phyloP scores from a whole-genome alignment of 2,113 vertebrate species.

The Nibea albiflora region DNA sequence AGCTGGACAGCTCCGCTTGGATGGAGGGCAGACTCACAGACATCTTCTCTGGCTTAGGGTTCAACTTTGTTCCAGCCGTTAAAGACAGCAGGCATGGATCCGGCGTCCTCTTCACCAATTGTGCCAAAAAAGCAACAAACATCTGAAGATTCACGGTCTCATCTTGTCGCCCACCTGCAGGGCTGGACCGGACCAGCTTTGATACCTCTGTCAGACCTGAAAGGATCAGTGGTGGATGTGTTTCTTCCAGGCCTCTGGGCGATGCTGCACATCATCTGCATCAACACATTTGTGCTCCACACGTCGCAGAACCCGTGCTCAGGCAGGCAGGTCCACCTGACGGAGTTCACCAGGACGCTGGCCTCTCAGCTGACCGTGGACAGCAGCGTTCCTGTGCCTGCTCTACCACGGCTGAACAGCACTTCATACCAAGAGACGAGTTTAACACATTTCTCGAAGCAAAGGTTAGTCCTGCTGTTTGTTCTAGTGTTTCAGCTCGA shows the following conservation, averaged over 20 bases:
- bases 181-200: slow-evolving; percentile 69
- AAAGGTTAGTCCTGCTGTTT: slow-evolving; percentile 48
- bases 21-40: slow-evolving; percentile 57
- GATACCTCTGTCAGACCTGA: slow-evolving; percentile 40
- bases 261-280: slow-evolving; percentile 62
- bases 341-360: slow-evolving; percentile 62
- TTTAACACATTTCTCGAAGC: slow-evolving; percentile 15
- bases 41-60: slow-evolving; percentile 55
- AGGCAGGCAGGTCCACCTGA: slow-evolving; percentile 32
- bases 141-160: slow-evolving; percentile 12
- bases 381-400: slow-evolving; percentile 40
- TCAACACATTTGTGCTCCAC: slow-evolving; percentile 74
- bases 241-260: slow-evolving; percentile 68
- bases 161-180: slow-evolving; percentile 51
- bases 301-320: slow-evolving; percentile 52
- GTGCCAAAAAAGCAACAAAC: neutral
- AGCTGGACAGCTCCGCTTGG: slow-evolving; percentile 70
- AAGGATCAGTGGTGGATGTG: slow-evolving; percentile 4
- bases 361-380: slow-evolving; percentile 68
- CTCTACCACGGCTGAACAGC: slow-evolving; percentile 58
- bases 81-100: neutral
- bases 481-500: neutral
- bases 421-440: slow-evolving; percentile 41
- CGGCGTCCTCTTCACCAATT: neutral
- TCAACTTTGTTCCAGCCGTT: slow-evolving; percentile 44